Evolutionary conservation across 2,797 vertebrate species (phyloP), one percentile per base, ranked within the genome.

Genomic region (Falco peregrinus): DNA sequence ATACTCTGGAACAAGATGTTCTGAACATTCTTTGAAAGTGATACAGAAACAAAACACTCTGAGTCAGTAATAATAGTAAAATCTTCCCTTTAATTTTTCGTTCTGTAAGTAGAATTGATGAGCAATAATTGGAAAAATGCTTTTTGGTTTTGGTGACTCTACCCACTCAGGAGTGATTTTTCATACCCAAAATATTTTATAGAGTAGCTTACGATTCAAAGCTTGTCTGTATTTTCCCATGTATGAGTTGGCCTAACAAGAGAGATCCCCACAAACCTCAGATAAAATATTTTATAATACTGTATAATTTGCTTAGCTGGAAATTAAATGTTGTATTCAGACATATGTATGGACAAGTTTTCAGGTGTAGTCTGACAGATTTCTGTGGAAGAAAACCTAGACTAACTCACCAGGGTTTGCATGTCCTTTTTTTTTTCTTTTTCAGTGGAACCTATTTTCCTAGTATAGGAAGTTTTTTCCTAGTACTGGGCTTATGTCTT

Each of bases 1-100:
- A 73, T 64, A 81, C 10, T 86, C 87, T 95, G 89, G 83, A 90
- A 96, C 92, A 87, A 95, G 67, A 90, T 87, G 93, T 97, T 97
- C 86, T 75, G 81, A 81, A 95, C 93, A 56, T 93, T 87, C 90
- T 74, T 92, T 92, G 80, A 93, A 95, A 96, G 54, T 92, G 89
- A 96, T 87, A 75, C 86, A 84, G 83, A 90, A 94, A 67, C 54
- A 96, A 92, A 97, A 92, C 82, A 73, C 33, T 85, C 48, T 87
- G 91, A 96, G 74, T 93, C 81, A 92, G 61, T 95, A 89, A 45
- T 86, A 86, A n/a, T 65, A 79, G 83, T 86, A 90, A 90, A 91
- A 91, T 75, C 57, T 83, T 93, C 68, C 41, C 61, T 96, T 81
- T 87, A 95, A 73, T 33, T 73, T 56, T 67, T 87, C 48, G 33